These are phyloP conservation scores for Ruditapes philippinarum DNA, from an alignment of 1,140 invertebrate genomes.

Conservation along the genomic window DNA sequence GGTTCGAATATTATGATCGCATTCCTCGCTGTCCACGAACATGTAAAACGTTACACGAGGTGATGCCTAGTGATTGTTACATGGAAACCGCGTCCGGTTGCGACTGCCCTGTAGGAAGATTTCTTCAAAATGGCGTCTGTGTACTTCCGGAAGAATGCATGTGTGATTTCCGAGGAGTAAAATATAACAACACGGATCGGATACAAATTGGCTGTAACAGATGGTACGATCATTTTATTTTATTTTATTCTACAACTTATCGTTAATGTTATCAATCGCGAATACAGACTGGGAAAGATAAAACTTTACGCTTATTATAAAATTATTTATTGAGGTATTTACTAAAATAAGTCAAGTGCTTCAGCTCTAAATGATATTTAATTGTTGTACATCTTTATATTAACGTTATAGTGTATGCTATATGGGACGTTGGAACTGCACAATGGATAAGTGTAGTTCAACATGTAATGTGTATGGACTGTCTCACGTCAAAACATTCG, in stretches of 20 bases:
- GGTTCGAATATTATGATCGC: slow-evolving; percentile 55
- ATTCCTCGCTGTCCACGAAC: slow-evolving; percentile 62
- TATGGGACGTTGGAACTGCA: slow-evolving; percentile 33
- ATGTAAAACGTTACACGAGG: slow-evolving; percentile 43
- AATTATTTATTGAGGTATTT: no score
- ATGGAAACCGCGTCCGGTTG: slow-evolving; percentile 37
- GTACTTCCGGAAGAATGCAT: slow-evolving; percentile 49
- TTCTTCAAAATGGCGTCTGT: slow-evolving; percentile 55
- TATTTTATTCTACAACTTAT: no score
- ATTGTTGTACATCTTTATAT: no score
- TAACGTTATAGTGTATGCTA: no score
- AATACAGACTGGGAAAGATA: no score
- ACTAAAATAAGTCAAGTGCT: no score
- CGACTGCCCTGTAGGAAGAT: slow-evolving; percentile 38
- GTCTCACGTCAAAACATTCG: slow-evolving; percentile 40
- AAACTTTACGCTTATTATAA: no score
- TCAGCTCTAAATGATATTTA: no score
- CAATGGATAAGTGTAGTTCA: slow-evolving; percentile 21
- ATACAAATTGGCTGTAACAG: slow-evolving; percentile 28
- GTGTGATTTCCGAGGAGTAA: slow-evolving; percentile 47
- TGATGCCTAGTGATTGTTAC: slow-evolving; percentile 13
- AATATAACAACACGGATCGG: slow-evolving; percentile 6
- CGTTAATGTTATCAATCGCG: no score
- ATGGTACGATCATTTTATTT: no score
- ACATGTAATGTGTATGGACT: slow-evolving; percentile 30